phyloP scores from a whole-genome alignment of 2,113 vertebrate species.

The Pseudopodoces humilis region DNA sequence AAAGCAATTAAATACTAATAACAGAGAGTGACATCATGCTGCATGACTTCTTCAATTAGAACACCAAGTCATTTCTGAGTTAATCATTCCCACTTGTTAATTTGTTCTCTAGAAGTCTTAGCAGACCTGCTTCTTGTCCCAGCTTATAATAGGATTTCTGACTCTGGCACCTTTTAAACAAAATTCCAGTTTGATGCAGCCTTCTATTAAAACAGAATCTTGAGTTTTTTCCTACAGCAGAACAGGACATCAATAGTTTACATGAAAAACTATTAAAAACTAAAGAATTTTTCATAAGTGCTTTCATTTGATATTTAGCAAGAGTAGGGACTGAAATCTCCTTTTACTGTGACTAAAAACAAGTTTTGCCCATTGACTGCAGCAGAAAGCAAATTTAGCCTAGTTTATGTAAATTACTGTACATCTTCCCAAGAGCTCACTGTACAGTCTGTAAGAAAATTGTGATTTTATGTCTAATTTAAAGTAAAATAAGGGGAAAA shows the following conservation, averaged over 20 bases:
- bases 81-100: constrained; percentile 73
- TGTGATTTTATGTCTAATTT: rapidly evolving
- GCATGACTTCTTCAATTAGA: constrained; percentile 65
- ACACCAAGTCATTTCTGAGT: constrained; percentile 62
- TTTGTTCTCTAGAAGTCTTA: constrained; percentile 53
- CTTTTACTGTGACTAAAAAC: not conserved
- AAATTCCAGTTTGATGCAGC: constrained; percentile 6
- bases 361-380: not conserved
- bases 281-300: not conserved
- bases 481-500: not conserved
- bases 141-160: constrained; percentile 18
- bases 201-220: not conserved
- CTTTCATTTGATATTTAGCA: not conserved
- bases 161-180: constrained; percentile 38
- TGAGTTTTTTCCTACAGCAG: not conserved
- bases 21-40: constrained; percentile 64
- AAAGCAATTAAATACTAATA: constrained; percentile 71
- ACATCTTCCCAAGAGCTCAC: not conserved
- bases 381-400: not conserved
- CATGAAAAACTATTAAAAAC: not conserved
- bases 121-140: constrained; percentile 28
- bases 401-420: not conserved
- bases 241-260: not conserved
- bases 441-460: not conserved
- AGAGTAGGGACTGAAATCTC: not conserved